These are phyloP conservation scores for Aspidiotus destructor DNA, from an alignment of 2,888 invertebrate species.

Conservation along the genomic window DNA sequence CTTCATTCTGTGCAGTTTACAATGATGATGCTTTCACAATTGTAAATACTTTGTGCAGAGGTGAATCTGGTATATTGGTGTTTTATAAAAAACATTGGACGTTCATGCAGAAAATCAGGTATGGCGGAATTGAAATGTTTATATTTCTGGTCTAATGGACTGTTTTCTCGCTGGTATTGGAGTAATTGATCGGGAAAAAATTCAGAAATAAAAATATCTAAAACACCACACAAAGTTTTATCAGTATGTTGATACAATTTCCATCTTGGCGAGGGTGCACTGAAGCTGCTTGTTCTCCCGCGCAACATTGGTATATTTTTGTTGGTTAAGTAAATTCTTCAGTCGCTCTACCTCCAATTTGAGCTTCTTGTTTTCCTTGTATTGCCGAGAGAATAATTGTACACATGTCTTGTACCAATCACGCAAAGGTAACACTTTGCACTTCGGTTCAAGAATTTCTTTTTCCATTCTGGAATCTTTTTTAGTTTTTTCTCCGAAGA, in stretches of 20 bases:
- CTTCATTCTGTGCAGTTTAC: background rate
- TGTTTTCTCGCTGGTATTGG: background rate
- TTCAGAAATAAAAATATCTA: slow-evolving; percentile 2
- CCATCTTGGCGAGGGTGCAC: too few species aligned
- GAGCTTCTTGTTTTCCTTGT: too few species aligned
- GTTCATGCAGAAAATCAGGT: slow-evolving; percentile 4
- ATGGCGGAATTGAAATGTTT: background rate
- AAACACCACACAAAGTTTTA: background rate
- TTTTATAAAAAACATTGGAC: background rate
- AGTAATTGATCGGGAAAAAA: slow-evolving; percentile 1
- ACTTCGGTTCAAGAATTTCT: too few species aligned
- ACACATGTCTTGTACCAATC: too few species aligned
- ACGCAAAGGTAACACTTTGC: too few species aligned
- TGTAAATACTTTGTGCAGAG: background rate
- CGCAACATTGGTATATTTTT: too few species aligned
- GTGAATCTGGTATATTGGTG: background rate
- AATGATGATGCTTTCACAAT: background rate
- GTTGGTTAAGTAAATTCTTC: too few species aligned
- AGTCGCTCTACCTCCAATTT: too few species aligned
- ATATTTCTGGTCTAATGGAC: background rate
- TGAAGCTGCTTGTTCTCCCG: too few species aligned
- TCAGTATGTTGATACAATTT: slow-evolving; percentile 2
- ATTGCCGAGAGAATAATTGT: too few species aligned
- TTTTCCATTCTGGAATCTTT: too few species aligned
- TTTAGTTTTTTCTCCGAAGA: too few species aligned